Percentiles rank a stretch among this genome's conserved stretches.
phyloP scores from a whole-genome alignment of 2,797 vertebrate genomes.

The Poecilia velifera region DNA sequence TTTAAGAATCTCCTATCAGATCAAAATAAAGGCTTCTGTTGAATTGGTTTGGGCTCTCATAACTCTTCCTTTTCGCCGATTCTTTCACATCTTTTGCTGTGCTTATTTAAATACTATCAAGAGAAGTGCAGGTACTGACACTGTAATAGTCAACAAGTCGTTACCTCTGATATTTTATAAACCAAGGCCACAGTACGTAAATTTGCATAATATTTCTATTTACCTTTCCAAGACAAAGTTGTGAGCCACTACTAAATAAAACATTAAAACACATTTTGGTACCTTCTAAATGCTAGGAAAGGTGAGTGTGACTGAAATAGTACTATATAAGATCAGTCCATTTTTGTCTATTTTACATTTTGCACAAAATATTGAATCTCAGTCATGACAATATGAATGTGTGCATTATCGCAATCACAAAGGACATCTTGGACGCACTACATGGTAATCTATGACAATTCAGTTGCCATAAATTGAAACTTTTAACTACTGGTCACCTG shows the following conservation, averaged over 20 bases:
- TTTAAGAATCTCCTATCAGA: neutral
- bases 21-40: constrained; percentile 9
- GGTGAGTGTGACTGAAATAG: neutral
- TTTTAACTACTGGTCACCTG: neutral
- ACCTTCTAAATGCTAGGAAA: neutral
- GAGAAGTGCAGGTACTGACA: constrained; percentile 21
- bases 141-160: constrained; percentile 9
- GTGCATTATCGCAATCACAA: neutral
- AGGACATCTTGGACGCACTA: neutral
- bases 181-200: constrained; percentile 16
- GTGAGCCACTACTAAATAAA: neutral
- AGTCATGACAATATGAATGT: neutral
- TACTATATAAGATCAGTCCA: neutral
- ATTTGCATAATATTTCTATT: constrained; percentile 42
- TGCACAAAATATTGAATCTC: neutral
- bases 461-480: neutral
- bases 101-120: constrained; percentile 33
- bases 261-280: neutral
- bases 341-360: neutral
- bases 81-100: constrained; percentile 14
- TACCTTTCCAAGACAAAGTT: constrained; percentile 20
- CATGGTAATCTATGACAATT: neutral
- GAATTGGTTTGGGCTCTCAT: constrained; percentile 4
- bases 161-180: constrained; percentile 34
- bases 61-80: neutral